Evolutionary conservation across 1,140 invertebrate genomes (phyloP).

Genomic region (Geopemphigus sp.): DNA sequence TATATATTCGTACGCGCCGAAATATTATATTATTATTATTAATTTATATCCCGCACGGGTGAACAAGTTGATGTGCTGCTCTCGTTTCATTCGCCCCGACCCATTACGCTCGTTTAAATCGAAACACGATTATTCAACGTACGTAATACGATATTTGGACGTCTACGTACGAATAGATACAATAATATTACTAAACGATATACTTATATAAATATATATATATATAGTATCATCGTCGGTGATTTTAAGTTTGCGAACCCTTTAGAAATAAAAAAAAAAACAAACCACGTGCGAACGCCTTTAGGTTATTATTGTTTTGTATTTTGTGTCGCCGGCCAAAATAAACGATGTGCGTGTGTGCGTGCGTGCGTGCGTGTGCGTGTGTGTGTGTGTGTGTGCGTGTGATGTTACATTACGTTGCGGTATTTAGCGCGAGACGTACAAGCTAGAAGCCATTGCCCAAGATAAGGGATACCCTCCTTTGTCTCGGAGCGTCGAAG

Average conservation of each 20-base stretch:
- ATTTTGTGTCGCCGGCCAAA: conserved; percentile 18
- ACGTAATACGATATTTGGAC: no score
- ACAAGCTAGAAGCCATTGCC: conserved; percentile 94
- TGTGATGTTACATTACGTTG: not conserved
- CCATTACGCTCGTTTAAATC: no score
- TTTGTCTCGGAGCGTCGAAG: conserved; percentile 89
- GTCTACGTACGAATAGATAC: no score
- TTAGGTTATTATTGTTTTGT: not conserved
- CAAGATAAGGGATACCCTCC: conserved; percentile 92
- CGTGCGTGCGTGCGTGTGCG: not conserved
- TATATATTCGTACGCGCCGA: not conserved
- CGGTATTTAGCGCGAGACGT: conserved; percentile 81
- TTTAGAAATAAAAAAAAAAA: not conserved
- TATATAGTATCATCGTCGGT: not conserved
- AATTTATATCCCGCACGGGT: no score
- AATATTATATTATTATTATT: not conserved
- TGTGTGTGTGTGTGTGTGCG: not conserved
- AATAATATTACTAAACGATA: no score
- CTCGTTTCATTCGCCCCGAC: no score
- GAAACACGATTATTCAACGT: no score
- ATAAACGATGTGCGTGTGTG: not conserved
- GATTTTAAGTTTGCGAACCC: not conserved
- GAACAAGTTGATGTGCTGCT: no score
- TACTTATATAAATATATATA: no score
- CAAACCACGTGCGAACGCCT: no score